Evolutionary conservation across 2,888 invertebrate species (phyloP).

Genomic region (Ennomos erosarius): DNA sequence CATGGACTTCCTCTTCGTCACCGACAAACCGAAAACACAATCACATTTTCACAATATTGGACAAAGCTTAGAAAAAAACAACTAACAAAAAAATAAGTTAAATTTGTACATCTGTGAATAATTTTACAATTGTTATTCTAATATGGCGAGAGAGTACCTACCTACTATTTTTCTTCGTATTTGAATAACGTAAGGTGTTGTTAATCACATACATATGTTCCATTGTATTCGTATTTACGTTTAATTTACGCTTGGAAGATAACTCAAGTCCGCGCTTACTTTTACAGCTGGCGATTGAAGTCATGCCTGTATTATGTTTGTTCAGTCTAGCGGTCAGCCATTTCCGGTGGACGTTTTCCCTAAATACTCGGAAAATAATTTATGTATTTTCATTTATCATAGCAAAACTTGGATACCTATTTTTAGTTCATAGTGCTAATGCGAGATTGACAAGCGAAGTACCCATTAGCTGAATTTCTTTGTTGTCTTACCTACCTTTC

Average conservation of each 20-base stretch:
- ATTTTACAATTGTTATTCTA: too few relatives aligned
- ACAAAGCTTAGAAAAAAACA: too few relatives aligned
- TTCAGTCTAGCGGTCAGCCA: constrained; percentile 12
- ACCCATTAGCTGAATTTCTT: constrained; percentile 2
- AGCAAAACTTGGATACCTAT: neutral
- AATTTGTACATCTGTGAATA: too few relatives aligned
- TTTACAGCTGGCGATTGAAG: constrained; percentile 31
- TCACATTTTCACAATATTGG: too few relatives aligned
- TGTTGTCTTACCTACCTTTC: too few relatives aligned
- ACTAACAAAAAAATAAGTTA: too few relatives aligned
- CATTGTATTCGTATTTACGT: constrained; percentile 9
- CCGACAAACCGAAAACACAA: too few relatives aligned
- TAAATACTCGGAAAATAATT: constrained; percentile 4
- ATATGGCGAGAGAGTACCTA: too few relatives aligned
- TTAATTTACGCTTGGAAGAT: constrained; percentile 23
- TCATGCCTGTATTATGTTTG: constrained; percentile 12
- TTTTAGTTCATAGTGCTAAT: constrained; percentile 10
- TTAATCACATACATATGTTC: constrained; percentile 12
- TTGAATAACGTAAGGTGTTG: constrained; percentile 10
- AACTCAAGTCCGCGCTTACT: constrained; percentile 23
- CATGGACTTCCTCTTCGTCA: too few relatives aligned
- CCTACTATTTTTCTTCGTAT: too few relatives aligned
- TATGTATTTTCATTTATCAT: constrained; percentile 1
- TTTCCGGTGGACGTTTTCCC: constrained; percentile 8
- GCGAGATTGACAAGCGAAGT: constrained; percentile 21